Base-by-base conservation (phyloP, 1,140 invertebrate genomes). In the Tyrophagus putrescentiae region DNA sequence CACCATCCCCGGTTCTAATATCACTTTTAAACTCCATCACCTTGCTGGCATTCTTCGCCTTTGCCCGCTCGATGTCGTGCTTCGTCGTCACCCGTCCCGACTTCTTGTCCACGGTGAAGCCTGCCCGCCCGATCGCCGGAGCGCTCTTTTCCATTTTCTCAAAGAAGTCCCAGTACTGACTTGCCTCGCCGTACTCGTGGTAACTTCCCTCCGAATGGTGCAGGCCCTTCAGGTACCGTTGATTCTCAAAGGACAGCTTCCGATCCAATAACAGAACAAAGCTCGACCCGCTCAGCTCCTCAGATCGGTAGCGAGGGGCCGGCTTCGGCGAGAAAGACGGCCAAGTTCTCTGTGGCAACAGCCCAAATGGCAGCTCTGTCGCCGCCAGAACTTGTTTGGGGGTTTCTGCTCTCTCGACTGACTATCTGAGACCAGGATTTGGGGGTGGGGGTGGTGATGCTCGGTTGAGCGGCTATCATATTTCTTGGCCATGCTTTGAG, bases 61-160 rank as follows among this genome's bases (percentile, higher is more conserved):
- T 84, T 71, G 79, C 83, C 60, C 95, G 79, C 13, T 80, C 76
- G 33, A 82, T 80, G 73, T 98, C 92, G 69, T 98, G 93, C 70
- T 98, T 98, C 0, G 92, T 96, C 0, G 93, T 80, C 68, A 93
- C 83, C 68, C 80, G 79, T 21, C 82, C 83, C 64, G 85, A 84
- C 18, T 77, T 76, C 2, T 16, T 27, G n/a, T n/a, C n/a, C 21
- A 75, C 65, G 0, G 59, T 54, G 60, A 65, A 65, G 21, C 66
- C 67, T 45, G 64, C 60, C n/a, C 54, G 25, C 11, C 60, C 62
- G 5, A 69, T 61, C 44, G 42, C 62, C 3, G 59, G 60, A 11
- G 41, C 41, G 39, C 54, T 50, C 32, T 64, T 62, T 57, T 65
- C 60, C 25, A 52, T 59, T 18, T 64, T 48, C 16, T 73, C 85